A percentile compares a stretch with the other conserved stretches of the same genome.
Conservation (phyloP, 2,797 vertebrate genomes). For the Sphaeramia orbicularis region DNA sequence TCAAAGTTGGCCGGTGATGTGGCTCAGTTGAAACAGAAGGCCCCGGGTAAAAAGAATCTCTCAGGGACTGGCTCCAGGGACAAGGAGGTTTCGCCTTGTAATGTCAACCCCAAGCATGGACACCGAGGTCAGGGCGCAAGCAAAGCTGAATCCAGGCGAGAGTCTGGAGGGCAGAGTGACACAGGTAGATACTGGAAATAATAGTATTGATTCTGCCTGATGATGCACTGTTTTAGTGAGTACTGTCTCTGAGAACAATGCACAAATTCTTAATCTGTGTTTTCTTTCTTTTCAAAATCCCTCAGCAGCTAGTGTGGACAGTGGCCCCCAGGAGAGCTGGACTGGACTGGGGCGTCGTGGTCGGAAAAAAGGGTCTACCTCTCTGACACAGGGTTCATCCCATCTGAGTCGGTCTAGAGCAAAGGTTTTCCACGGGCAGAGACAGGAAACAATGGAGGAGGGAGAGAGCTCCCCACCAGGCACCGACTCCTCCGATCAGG, state of each 20-base stretch:
- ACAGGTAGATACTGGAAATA: slow-evolving; percentile 76
- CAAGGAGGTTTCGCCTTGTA: slow-evolving; percentile 82
- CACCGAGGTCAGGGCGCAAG: slow-evolving; percentile 74
- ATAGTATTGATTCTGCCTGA: slow-evolving; percentile 2
- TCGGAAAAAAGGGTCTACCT: slow-evolving; percentile 65
- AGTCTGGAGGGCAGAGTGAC: slow-evolving; percentile 81
- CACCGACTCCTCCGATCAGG: slow-evolving; percentile 84
- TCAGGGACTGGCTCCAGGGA: slow-evolving; percentile 84
- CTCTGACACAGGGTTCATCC: slow-evolving; percentile 57
- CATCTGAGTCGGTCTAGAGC: slow-evolving; percentile 64
- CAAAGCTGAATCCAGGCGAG: slow-evolving; percentile 83
- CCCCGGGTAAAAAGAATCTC: slow-evolving; percentile 85
- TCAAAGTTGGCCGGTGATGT: slow-evolving; percentile 83
- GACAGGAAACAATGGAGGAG: slow-evolving; percentile 67
- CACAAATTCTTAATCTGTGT: not conserved
- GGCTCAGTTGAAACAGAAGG: slow-evolving; percentile 90
- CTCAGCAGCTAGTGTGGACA: slow-evolving; percentile 83
- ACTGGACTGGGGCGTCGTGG: slow-evolving; percentile 56
- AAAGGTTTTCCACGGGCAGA: slow-evolving; percentile 62
- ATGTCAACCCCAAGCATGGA: slow-evolving; percentile 78
- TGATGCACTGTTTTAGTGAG: slow-evolving; percentile 14
- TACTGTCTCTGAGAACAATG: not conserved
- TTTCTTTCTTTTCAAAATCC: slow-evolving; percentile 22
- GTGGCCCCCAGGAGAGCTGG: slow-evolving; percentile 81
- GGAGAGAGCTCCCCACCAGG: slow-evolving; percentile 80